These are phyloP conservation scores for Phortica okadai DNA, from an alignment of 2,888 invertebrate species.

Conservation along the genomic window DNA sequence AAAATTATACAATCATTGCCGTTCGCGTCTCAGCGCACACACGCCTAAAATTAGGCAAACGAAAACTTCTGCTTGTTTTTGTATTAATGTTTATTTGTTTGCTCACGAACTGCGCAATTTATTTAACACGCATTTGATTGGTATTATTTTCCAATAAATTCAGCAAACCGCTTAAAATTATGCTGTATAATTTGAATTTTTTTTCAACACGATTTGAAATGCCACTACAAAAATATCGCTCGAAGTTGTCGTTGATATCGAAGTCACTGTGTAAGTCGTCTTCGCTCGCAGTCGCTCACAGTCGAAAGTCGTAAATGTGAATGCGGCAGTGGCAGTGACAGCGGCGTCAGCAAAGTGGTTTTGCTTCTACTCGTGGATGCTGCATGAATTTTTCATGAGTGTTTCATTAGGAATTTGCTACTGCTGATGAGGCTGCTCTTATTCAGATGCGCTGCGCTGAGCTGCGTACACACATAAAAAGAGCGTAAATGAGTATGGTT, in stretches of 20 bases:
- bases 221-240: not conserved
- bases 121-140: not conserved
- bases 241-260: constrained; percentile 8
- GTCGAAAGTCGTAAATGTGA: constrained; percentile 11
- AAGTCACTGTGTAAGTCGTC: not conserved
- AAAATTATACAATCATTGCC: constrained; percentile 43
- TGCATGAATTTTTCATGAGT: constrained; percentile 72
- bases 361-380: constrained; percentile 18
- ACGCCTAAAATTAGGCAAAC: constrained; percentile 18
- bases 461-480: not conserved
- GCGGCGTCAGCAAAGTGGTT: constrained; percentile 2
- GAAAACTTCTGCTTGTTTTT: not conserved
- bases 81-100: not conserved
- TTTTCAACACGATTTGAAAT: not conserved
- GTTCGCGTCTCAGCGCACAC: not conserved
- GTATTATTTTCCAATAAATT: no score
- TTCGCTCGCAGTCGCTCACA: constrained; percentile 10
- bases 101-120: not conserved
- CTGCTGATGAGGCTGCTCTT: constrained; percentile 45
- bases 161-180: not conserved
- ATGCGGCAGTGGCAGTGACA: constrained; percentile 10
- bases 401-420: constrained; percentile 64
- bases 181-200: not conserved
- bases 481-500: not conserved
- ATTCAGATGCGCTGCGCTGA: not conserved